Conservation (phyloP, 2,113 vertebrate genomes). For the Prunella himalayana region DNA sequence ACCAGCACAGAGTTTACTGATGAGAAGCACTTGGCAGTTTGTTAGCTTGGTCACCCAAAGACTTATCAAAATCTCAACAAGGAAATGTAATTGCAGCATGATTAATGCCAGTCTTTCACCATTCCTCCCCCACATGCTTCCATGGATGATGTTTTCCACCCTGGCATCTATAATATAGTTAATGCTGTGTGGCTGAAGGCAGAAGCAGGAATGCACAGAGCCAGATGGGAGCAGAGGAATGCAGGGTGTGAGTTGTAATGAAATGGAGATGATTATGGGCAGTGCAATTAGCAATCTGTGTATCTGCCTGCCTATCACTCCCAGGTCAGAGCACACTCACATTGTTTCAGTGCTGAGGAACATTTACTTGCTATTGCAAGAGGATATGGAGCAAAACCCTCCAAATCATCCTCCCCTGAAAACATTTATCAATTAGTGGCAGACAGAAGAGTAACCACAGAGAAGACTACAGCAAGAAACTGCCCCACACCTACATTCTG, state of each 20-base stretch:
- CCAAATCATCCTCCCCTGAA: not conserved
- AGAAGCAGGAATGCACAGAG: not conserved
- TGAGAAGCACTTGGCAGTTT: not conserved
- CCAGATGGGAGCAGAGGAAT: conserved; percentile 8
- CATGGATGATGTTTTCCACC: not conserved
- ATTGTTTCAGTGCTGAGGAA: not conserved
- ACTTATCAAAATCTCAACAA: not conserved
- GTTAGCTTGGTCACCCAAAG: not conserved
- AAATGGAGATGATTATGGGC: not conserved
- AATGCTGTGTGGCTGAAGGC: not conserved
- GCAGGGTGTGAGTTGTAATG: not conserved
- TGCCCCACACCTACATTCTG: not conserved
- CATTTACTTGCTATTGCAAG: not conserved
- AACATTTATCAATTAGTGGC: not conserved
- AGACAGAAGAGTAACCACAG: not conserved
- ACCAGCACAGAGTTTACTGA: not conserved
- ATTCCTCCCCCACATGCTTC: not conserved
- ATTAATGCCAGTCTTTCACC: not conserved
- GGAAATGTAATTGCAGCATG: not conserved
- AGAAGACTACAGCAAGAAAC: not conserved
- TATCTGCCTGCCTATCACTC: not conserved
- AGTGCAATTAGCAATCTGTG: conserved; percentile 36
- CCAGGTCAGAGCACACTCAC: not conserved
- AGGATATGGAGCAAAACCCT: not conserved
- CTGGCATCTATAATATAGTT: not conserved